phyloP scores from a whole-genome alignment of 2,797 vertebrate genomes.

The Phrynocephalus guinanensis region DNA sequence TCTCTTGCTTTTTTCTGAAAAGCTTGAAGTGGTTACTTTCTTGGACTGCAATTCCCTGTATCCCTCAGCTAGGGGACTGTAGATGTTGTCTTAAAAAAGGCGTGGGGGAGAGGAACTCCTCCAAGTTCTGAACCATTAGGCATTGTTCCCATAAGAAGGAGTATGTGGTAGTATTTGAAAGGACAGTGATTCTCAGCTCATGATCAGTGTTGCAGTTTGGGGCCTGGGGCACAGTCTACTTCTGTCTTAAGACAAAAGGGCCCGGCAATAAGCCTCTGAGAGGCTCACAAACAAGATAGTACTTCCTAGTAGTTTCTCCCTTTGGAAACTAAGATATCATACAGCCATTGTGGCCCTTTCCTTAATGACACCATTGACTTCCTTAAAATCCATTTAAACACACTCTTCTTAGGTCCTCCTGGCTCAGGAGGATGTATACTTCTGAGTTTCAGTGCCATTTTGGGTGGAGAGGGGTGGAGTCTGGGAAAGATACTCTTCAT shows the following conservation, averaged over 20 bases:
- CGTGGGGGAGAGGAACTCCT: not conserved
- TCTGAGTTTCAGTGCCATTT: not conserved
- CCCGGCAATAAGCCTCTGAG: not conserved
- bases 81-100: not conserved
- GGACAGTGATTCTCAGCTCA: not conserved
- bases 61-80: not conserved
- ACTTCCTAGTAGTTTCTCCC: not conserved
- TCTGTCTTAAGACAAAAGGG: not conserved
- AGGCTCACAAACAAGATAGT: not conserved
- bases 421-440: not conserved
- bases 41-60: not conserved
- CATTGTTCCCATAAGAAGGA: not conserved
- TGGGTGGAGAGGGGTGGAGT: not conserved
- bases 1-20: too few relatives aligned
- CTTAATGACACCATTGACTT: not conserved
- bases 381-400: not conserved
- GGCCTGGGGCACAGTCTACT: not conserved
- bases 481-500: too few relatives aligned
- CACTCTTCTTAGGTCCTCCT: not conserved
- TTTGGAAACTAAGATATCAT: not conserved
- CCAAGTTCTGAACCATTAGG: not conserved
- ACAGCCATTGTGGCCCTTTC: not conserved
- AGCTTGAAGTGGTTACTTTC: not conserved
- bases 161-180: not conserved
- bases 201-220: not conserved